Evolutionary conservation across 2,888 invertebrate genomes (phyloP), one percentile per base, ranked within the genome.

Genomic region (Pinctada fucata): DNA sequence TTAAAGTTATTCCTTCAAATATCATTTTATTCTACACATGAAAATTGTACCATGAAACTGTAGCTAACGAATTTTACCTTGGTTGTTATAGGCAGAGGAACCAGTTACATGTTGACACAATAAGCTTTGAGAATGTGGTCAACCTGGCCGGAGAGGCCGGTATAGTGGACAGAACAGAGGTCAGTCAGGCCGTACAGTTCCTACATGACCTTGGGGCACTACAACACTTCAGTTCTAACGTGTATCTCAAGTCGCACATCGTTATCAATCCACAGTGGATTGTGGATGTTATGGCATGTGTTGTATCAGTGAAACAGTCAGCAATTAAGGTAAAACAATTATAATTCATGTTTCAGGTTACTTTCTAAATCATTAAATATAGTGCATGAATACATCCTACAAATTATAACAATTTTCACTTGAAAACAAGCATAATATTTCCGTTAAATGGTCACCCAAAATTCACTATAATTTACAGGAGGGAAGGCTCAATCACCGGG

Each of bases 261-360:
- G 90, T 92, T 5, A 90, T 92, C 72, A 91, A 90, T 82, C 91
- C 92, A 31, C 91, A 92, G 85, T 92, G 92, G 92, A 89, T 92
- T 66, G 91, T 92, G 3, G 90, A 92, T 82, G 91, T 91, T 52
- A 92, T 92, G 91, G 88, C 92, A 2, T 91, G 91, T 83, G 87
- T 92, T 0, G 91, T 92, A 2, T 89, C 91, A 13, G 90, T 92
- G 78, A 91, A 91, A 79, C 86, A 90, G 72, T 85, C 86, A 1
- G 84, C 83, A 0, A 90, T 91, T 58, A 79, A 87, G 84, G 89
- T 89, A 78, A 50, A 31, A 63, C 16, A 3, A 48, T 1, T 8
- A 58, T 58, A 58, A 58, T 58, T 31, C 31, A 31, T 31, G 31
- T 31, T 31, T 31, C 31, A 5, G 67, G 3, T 67, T 13, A 67